phyloP scores from a whole-genome alignment of 2,797 vertebrate species.

The Hafferia zeledoni region DNA sequence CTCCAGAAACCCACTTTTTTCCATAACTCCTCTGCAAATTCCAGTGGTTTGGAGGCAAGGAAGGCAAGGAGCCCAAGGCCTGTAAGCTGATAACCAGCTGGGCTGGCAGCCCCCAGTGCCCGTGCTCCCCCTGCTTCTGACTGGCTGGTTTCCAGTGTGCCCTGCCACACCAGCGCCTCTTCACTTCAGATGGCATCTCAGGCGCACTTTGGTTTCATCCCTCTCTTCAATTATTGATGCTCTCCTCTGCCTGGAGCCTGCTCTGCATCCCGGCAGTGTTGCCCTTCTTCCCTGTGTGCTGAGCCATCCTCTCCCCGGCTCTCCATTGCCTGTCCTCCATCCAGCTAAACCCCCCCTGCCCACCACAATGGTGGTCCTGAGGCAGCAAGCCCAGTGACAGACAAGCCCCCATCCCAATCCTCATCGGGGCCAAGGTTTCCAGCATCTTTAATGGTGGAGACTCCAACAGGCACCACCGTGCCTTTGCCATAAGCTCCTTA shows the following conservation, averaged over 20 bases:
- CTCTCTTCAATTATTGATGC: slow-evolving; percentile 30
- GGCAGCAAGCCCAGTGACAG: neutral
- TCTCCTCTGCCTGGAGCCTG: rapidly evolving
- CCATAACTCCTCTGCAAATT: neutral
- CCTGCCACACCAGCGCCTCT: neutral
- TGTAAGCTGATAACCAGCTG: neutral
- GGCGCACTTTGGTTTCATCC: neutral
- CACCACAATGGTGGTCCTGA: rapidly evolving
- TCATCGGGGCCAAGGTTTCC: neutral
- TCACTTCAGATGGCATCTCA: neutral
- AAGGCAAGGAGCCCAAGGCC: neutral
- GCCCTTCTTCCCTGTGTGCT: rapidly evolving
- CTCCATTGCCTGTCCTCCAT: rapidly evolving
- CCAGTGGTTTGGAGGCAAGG: rapidly evolving
- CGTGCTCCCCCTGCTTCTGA: neutral
- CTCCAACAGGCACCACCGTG: rapidly evolving
- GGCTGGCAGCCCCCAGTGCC: rapidly evolving
- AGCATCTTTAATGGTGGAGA: neutral
- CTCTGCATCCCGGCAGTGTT: neutral
- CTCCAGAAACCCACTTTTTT: neutral
- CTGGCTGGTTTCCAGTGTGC: neutral
- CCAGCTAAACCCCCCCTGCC: rapidly evolving
- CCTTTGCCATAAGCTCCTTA: neutral
- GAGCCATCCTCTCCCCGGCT: rapidly evolving
- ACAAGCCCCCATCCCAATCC: neutral